Evolutionary conservation across 1,140 invertebrate genomes (phyloP).

Genomic region (Diuraphis noxia): DNA sequence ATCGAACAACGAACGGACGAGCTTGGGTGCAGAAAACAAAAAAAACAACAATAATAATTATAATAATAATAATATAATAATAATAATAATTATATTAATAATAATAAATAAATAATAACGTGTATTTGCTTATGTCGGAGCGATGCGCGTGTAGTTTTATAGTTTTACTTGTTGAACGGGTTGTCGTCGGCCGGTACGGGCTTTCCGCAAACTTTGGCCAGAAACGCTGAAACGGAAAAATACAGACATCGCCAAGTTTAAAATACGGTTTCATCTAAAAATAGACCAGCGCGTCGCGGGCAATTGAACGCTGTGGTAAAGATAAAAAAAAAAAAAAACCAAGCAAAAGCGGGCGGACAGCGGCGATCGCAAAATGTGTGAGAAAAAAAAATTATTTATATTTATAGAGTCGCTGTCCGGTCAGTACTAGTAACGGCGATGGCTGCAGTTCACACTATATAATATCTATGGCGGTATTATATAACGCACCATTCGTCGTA

Average conservation of each 20-base stretch:
- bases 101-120: slow-evolving; percentile 12
- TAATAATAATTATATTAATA: neutral
- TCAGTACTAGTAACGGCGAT: neutral
- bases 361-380: neutral
- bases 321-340: neutral
- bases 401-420: neutral
- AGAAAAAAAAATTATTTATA: neutral
- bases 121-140: neutral
- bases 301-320: neutral
- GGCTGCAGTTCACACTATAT: neutral
- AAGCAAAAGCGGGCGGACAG: neutral
- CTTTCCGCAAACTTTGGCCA: slow-evolving; percentile 56
- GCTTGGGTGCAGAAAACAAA: neutral
- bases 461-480: neutral
- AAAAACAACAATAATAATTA: neutral
- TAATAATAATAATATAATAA: neutral
- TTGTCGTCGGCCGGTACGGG: slow-evolving; percentile 56
- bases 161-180: slow-evolving; percentile 31
- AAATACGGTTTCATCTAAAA: neutral
- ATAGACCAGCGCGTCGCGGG: neutral
- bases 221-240: slow-evolving; percentile 57
- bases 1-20: no score
- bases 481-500: neutral
- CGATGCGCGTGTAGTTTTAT: neutral
- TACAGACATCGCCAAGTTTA: neutral